Conservation (phyloP, 2,113 vertebrate species). For the Chloropsis hardwickii region DNA sequence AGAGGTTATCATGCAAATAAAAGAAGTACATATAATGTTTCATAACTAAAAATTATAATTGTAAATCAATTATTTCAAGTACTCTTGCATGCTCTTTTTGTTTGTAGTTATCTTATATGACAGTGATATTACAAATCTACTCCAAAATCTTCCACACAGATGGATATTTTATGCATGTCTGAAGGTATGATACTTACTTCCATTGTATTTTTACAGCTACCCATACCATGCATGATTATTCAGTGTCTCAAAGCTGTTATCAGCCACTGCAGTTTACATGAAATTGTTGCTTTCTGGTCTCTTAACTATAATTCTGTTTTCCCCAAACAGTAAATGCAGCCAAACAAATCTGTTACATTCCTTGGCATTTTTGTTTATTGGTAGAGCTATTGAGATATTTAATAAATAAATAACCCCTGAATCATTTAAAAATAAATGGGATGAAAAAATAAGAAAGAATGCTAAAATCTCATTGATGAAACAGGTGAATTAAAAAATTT, state of each 20-base stretch:
- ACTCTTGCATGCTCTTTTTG: neutral
- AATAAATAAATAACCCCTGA: neutral
- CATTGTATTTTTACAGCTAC: slow-evolving; percentile 34
- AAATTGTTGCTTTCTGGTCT: neutral
- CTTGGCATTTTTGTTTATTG: neutral
- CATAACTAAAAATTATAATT: neutral
- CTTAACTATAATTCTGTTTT: slow-evolving; percentile 29
- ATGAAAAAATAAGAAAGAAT: slow-evolving; percentile 19
- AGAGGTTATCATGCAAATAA: neutral
- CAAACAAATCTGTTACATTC: slow-evolving; percentile 19
- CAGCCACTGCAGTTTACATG: neutral
- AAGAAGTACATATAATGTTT: neutral
- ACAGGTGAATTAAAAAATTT: neutral
- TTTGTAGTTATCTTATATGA: slow-evolving; percentile 5
- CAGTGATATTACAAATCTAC: neutral
- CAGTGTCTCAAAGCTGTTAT: slow-evolving; percentile 21
- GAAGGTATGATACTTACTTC: slow-evolving; percentile 21
- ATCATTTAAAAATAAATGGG: neutral
- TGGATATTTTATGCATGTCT: slow-evolving; percentile 33
- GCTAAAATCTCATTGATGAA: neutral
- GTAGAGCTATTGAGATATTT: neutral
- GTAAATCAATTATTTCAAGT: neutral
- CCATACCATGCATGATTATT: slow-evolving; percentile 1
- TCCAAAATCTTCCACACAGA: slow-evolving; percentile 11
- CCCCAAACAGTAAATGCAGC: neutral